Evolutionary conservation across 1,140 invertebrate genomes (phyloP), one percentile per base, ranked within the genome.

Genomic region (Lucilia sericata): DNA sequence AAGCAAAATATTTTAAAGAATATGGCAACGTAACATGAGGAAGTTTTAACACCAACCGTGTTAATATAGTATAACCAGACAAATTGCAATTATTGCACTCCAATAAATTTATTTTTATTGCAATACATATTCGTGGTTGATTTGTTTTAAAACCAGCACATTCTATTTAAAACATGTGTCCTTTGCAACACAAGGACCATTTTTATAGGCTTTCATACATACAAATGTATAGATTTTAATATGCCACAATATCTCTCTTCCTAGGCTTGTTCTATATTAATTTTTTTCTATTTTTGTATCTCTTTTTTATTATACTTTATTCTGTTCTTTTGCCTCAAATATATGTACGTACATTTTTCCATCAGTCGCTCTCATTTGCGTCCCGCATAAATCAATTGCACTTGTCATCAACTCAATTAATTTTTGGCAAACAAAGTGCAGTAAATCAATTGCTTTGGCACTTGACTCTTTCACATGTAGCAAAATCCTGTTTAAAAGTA

Each of bases 391-490:
- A 90, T 90, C 89, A 90, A 90, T 90, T 90, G 89, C 89, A 90
- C 89, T 90, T 90, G 89, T 90, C 89, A 90, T 90, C 89, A 90
- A 90, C 89, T 90, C 89, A 90, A 90, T 90, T 90, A 90, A 90
- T 90, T 90, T 90, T 90, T 90, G 89, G 89, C 89, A 90, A 90
- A 90, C 89, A 90, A 90, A 90, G 87, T 90, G 89, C 89, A 90
- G 89, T 90, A 90, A 90, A 90, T 90, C 89, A 90, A 90, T 90
- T 90, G 89, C 89, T 90, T 89, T 90, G 89, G 87, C 89, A 90
- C 87, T 55, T 84, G 83, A 75, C 42, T 84, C 82, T 47, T 17
- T 70, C 7, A 70, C 19, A 70, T 25, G 19, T 70, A 21, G n/a
- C 25, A 70, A 70, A 25, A 70, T 70, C 65, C 65, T 70, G 65